phyloP scores from a whole-genome alignment of 2,113 vertebrate species.

The Oceanodroma tethys region DNA sequence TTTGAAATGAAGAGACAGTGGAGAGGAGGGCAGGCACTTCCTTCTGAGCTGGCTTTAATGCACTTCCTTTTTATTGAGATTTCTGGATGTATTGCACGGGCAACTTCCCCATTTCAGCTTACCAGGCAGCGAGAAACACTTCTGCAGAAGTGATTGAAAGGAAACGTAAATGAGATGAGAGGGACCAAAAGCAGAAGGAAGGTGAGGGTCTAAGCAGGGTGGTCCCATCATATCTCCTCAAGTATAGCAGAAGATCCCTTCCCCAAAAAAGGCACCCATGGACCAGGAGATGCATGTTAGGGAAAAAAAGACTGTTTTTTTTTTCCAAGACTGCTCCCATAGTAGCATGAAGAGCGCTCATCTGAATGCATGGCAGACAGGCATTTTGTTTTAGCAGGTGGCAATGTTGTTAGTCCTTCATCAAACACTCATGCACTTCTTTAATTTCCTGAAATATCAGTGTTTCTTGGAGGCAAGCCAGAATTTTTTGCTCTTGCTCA shows the following conservation, averaged over 20 bases:
- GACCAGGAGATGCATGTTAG: neutral
- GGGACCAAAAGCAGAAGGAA: neutral
- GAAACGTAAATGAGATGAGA: neutral
- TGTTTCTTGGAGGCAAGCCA: neutral
- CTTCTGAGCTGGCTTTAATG: neutral
- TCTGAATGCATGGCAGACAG: neutral
- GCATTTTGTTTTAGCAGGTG: neutral
- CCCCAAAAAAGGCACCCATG: fast-evolving
- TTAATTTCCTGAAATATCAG: neutral
- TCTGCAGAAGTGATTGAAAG: neutral
- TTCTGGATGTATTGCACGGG: neutral
- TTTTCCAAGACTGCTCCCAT: neutral
- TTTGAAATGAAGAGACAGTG: neutral
- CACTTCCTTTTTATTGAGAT: neutral
- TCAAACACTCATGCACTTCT: neutral
- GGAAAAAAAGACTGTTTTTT: neutral
- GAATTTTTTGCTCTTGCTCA: neutral
- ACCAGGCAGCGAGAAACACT: neutral
- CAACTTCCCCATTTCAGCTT: neutral
- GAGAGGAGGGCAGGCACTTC: neutral
- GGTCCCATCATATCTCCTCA: neutral
- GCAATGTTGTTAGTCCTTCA: neutral
- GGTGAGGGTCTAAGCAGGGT: neutral
- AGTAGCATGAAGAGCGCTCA: neutral
- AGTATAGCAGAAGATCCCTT: neutral